A percentile compares a stretch with the other conserved stretches of the same genome.
Conservation (phyloP, 2,888 invertebrate species). For the Caenorhabditis sp. region DNA sequence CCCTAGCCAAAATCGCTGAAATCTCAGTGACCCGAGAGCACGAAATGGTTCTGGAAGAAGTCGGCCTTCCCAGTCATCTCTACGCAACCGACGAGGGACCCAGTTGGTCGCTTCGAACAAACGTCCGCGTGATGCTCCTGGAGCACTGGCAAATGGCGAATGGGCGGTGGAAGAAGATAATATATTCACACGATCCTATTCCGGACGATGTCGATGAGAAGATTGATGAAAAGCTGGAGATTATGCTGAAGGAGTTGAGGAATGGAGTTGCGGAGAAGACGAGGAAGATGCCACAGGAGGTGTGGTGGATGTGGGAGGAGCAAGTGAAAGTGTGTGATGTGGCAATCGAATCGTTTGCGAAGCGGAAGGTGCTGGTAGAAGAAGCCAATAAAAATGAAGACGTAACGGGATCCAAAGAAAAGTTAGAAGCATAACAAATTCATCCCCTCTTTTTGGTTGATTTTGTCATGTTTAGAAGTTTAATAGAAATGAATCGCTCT, state of each 20-base stretch:
- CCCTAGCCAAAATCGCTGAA: conserved; percentile 66
- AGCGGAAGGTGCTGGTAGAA: neutral
- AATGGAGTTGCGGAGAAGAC: conserved; percentile 55
- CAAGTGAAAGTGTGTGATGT: conserved; percentile 64
- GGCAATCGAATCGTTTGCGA: conserved; percentile 45
- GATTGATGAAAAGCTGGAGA: conserved; percentile 59
- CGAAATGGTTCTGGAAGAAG: conserved; percentile 70
- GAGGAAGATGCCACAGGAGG: conserved; percentile 54
- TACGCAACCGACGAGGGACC: conserved; percentile 78
- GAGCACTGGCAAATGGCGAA: conserved; percentile 68
- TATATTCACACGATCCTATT: conserved; percentile 69
- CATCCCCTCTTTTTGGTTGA: neutral
- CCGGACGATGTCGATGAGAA: conserved; percentile 57
- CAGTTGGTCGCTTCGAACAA: conserved; percentile 76
- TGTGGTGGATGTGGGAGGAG: conserved; percentile 74
- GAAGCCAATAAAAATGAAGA: neutral
- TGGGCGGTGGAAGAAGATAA: conserved; percentile 64
- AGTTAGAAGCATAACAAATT: neutral
- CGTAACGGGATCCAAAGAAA: neutral
- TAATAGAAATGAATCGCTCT: too few relatives aligned
- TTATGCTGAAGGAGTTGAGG: conserved; percentile 59
- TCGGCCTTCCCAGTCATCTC: conserved; percentile 73
- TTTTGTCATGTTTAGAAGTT: too few relatives aligned
- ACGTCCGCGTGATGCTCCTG: conserved; percentile 73
- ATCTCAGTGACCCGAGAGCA: conserved; percentile 67